These are phyloP conservation scores for Zoanthus sansibaricus DNA, from an alignment of 92 coral and sea anemone genomes.

Conservation along the genomic window DNA sequence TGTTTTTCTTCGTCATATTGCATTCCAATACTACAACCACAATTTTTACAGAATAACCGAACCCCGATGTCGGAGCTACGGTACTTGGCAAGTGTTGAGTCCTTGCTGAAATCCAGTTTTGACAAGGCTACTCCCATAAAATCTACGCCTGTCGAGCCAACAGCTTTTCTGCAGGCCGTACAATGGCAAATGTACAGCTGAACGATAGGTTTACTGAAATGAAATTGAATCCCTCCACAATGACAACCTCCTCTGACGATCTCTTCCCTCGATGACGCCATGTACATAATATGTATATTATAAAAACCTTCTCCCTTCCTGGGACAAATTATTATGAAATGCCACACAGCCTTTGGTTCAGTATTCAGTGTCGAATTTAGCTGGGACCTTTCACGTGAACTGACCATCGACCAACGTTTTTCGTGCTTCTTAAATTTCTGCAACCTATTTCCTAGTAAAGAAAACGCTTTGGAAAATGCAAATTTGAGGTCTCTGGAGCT, in stretches of 20 bases:
- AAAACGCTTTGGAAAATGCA: too few species aligned
- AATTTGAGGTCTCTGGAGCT: too few species aligned
- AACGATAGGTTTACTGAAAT: conserved; percentile 15
- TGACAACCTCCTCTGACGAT: conserved; percentile 7
- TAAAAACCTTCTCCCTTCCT: too few species aligned
- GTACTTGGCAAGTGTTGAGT: conserved; percentile 18
- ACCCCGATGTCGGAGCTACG: conserved; percentile 16
- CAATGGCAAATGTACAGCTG: conserved; percentile 25
- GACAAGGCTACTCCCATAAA: conserved; percentile 4
- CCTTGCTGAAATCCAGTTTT: conserved; percentile 12
- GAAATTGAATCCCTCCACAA: conserved; percentile 18
- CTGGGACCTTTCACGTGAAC: too few species aligned
- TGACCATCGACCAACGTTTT: too few species aligned
- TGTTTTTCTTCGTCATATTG: conserved; percentile 20
- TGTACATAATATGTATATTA: background rate
- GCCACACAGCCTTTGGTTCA: too few species aligned
- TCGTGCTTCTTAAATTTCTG: too few species aligned
- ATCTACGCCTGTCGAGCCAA: conserved; percentile 12
- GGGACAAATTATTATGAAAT: too few species aligned
- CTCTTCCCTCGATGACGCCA: background rate
- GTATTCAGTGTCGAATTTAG: too few species aligned
- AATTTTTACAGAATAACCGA: conserved; percentile 26
- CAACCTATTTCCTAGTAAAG: too few species aligned
- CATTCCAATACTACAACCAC: conserved; percentile 33
- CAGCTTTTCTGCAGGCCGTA: background rate